phyloP scores from a whole-genome alignment of 1,140 invertebrate species.

The Penaeus vannamei region DNA sequence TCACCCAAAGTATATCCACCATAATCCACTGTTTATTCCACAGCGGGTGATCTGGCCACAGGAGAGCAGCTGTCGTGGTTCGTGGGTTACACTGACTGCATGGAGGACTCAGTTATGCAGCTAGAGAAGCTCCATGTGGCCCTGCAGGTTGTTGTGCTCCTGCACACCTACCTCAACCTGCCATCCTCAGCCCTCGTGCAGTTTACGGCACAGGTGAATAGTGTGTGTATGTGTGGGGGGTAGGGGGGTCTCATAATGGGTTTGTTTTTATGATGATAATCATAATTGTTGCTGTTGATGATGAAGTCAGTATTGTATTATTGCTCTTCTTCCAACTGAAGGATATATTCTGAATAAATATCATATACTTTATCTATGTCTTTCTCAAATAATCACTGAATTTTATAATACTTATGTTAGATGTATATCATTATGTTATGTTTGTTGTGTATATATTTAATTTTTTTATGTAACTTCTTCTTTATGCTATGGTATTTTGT shows the following conservation, averaged over 20 bases:
- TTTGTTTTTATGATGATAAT: neutral
- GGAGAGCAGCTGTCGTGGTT: conserved; percentile 53
- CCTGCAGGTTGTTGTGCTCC: conserved; percentile 36
- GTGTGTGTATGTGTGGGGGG: neutral
- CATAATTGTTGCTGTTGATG: neutral
- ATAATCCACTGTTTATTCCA: neutral
- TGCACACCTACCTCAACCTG: conserved; percentile 43
- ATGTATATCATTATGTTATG: neutral
- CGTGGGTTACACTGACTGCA: neutral
- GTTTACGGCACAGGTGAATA: conserved; percentile 42
- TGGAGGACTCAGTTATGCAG: conserved; percentile 1
- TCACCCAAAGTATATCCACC: neutral
- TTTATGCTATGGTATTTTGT: neutral
- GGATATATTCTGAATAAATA: no score
- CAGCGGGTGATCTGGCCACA: conserved; percentile 48
- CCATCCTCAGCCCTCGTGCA: conserved; percentile 19
- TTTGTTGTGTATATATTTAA: neutral
- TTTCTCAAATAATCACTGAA: no score
- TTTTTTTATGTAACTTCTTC: neutral
- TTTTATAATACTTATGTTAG: no score
- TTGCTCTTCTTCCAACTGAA: no score
- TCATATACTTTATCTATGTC: no score
- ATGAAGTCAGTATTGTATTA: no score
- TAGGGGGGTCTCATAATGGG: neutral
- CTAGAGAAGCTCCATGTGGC: conserved; percentile 51